Conservation (phyloP, 2,113 vertebrate genomes). For the Brachirus orientalis region DNA sequence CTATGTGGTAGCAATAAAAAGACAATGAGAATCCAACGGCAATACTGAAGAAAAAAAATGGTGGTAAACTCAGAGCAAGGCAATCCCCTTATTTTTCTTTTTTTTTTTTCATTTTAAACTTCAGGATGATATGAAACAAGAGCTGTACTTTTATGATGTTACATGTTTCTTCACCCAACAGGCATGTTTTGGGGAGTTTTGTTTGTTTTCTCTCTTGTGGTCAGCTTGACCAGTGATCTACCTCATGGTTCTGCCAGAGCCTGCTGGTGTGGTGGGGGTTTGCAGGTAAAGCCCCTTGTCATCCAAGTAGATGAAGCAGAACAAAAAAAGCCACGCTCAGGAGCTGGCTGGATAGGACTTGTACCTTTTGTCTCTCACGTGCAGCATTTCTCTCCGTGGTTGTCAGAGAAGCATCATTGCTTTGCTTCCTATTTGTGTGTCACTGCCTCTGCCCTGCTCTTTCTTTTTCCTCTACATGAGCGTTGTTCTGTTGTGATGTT, state of each 20-base stretch:
- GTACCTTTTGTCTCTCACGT: constrained; percentile 74
- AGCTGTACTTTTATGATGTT: constrained; percentile 87
- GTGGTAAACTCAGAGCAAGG: constrained; percentile 65
- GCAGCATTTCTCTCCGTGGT: constrained; percentile 78
- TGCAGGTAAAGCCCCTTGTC: constrained; percentile 92
- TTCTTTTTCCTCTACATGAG: constrained; percentile 41
- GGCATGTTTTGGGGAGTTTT: constrained; percentile 64
- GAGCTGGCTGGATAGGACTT: constrained; percentile 87
- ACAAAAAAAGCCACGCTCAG: constrained; percentile 90
- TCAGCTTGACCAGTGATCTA: constrained; percentile 98
- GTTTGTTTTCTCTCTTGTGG: constrained; percentile 88
- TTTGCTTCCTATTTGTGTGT: constrained; percentile 77
- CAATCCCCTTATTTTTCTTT: constrained; percentile 72
- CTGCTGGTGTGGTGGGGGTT: constrained; percentile 92
- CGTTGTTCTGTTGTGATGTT: constrained; percentile 62
- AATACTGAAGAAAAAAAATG: constrained; percentile 67
- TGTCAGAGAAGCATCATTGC: constrained; percentile 51
- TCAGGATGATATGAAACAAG: constrained; percentile 50
- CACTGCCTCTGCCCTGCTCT: constrained; percentile 56
- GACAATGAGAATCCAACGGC: constrained; percentile 71
- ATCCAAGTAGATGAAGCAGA: constrained; percentile 83
- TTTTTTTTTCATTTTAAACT: constrained; percentile 11
- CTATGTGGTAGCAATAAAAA: constrained; percentile 85
- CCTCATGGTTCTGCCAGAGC: constrained; percentile 94
- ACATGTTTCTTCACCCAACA: constrained; percentile 80